Conservation (phyloP, 37 sponge, comb jelly and placozoan genomes). For the Spongilla lacustris region DNA sequence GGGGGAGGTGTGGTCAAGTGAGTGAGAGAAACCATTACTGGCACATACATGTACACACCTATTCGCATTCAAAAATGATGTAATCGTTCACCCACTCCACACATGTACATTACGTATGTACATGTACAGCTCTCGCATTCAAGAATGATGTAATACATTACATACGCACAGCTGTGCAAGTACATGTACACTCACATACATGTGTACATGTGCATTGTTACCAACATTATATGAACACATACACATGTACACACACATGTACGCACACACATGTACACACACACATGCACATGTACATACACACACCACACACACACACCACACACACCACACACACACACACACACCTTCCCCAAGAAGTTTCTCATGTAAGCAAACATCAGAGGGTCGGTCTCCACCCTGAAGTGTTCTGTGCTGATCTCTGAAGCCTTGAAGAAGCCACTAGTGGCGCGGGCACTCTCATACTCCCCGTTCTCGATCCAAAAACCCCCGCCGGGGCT, state of each 20-base stretch:
- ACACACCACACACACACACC: not conserved
- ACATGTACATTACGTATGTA: no score
- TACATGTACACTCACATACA: no score
- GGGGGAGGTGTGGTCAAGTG: not conserved
- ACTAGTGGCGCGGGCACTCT: constrained; percentile 27
- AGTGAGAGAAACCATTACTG: not conserved
- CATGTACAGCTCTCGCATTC: no score
- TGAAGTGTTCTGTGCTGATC: constrained; percentile 71
- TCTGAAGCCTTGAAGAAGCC: constrained; percentile 67
- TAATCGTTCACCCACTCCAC: no score
- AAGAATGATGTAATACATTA: no score
- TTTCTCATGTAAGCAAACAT: constrained; percentile 45
- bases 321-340: not conserved
- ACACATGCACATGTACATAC: not conserved
- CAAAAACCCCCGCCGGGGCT: constrained; percentile 50
- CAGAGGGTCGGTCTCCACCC: constrained; percentile 40
- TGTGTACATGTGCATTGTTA: no score
- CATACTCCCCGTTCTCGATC: constrained; percentile 55
- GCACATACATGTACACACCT: not conserved
- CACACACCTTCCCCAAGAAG: constrained; percentile 52
- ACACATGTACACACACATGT: not conserved
- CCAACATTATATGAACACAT: not conserved
- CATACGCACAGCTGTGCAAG: not conserved
- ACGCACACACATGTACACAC: not conserved
- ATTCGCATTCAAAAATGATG: not conserved